Evolutionary conservation across 2,797 vertebrate species (phyloP), one percentile per base, ranked within the genome.

Genomic region (Chelonia mydas): DNA sequence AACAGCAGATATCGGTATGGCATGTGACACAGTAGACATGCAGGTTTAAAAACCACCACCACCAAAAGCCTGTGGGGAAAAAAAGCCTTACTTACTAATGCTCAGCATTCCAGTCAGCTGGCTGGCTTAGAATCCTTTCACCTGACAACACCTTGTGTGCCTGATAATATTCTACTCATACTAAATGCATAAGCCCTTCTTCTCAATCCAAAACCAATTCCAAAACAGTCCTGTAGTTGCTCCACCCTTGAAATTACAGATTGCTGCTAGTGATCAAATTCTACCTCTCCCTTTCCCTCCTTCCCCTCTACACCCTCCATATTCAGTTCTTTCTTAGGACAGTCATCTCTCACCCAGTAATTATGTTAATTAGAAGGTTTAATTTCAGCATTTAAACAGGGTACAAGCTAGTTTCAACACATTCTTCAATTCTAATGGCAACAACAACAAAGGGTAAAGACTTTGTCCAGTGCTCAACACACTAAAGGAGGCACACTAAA

Each of bases 281-380:
- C 83, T 90, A 61, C 53, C 65, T 88, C 81, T 84, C 80, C 80
- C 59, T 83, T 81, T 97, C 91, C 84, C 88, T 95, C 89, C 87
- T 93, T 83, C 54, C 83, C 85, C 92, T 91, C 83, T 7, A 6
- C 33, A 90, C 37, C 2, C 17, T 81, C 95, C 94, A 93, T 88
- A 90, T 79, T 94, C 86, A 90, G 5, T 28, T 76, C 55, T 92
- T 81, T 95, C 87, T 90, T 82, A 89, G 51, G 65, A 96, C 74
- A 50, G 86, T 82, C 94, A 65, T 92, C 88, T 95, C 93, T 88
- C 84, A 96, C 96, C 90, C 92, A 95, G 95, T 92, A 97, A 98
- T 96, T 54, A 88, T 55, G 81, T 95, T 97, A 97, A 98, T 97
- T 96, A 97, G 90, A 98, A 94, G 89, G 96, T 95, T 97, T 94